Conservation (phyloP, 2,888 invertebrate genomes). For the Caenorhabditis sp. region DNA sequence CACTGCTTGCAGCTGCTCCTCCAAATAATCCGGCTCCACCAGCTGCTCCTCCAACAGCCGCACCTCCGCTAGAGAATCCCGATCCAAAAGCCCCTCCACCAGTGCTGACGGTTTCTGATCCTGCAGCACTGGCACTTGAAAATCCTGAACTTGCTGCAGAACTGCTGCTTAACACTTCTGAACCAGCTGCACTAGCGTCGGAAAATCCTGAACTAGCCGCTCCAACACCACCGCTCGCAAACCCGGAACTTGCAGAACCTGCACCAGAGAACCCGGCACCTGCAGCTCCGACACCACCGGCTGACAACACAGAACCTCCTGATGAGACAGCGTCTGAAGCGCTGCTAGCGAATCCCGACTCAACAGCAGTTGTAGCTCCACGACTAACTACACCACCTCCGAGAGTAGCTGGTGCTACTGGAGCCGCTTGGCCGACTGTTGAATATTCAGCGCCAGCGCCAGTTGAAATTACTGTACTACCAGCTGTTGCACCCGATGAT, state of each 20-base stretch:
- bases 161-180: background rate
- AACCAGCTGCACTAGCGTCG: background rate
- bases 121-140: background rate
- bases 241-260: too few species aligned
- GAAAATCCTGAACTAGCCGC: background rate
- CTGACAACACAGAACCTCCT: background rate
- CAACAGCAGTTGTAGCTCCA: conserved; percentile 5
- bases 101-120: too few species aligned
- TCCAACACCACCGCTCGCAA: too few species aligned
- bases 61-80: too few species aligned
- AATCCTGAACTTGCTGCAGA: background rate
- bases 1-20: background rate
- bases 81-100: too few species aligned
- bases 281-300: background rate
- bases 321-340: conserved; percentile 20
- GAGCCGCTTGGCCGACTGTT: conserved; percentile 29
- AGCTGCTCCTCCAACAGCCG: background rate
- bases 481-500: background rate
- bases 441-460: conserved; percentile 23
- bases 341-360: conserved; percentile 24
- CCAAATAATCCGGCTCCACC: background rate
- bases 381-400: background rate
- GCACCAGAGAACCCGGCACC: too few species aligned
- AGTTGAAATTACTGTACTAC: background rate
- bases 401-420: conserved; percentile 11